Evolutionary conservation across 2,797 vertebrate genomes (phyloP).

Genomic region (Enteromius afrohamiltoni): DNA sequence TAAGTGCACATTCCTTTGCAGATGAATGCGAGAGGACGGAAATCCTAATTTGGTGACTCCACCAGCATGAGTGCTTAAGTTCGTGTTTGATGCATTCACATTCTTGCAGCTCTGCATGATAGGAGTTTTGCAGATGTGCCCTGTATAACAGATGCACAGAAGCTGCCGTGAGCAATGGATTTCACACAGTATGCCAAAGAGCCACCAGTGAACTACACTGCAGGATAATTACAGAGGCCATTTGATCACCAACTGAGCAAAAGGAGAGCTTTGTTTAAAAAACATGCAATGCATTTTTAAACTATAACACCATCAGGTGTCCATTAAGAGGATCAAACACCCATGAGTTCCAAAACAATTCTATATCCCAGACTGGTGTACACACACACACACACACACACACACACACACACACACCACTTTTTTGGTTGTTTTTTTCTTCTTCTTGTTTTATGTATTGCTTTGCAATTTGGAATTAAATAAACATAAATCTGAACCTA

Average conservation of each 20-base stretch:
- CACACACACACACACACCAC: background rate
- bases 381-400: background rate
- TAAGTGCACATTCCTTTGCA: background rate
- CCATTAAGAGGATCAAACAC: conserved; percentile 20
- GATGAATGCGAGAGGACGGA: background rate
- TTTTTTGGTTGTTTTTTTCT: background rate
- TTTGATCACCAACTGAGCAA: background rate
- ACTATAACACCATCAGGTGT: background rate
- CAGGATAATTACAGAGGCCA: background rate
- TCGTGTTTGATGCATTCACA: conserved; percentile 7
- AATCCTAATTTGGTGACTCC: background rate
- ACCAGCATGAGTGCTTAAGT: background rate
- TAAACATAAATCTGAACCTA: background rate
- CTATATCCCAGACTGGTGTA: background rate
- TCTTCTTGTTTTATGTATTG: too few relatives aligned
- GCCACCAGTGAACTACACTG: background rate
- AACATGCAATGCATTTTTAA: background rate
- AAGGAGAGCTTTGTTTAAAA: background rate
- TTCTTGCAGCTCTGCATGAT: conserved; percentile 2
- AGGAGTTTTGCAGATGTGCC: conserved; percentile 25
- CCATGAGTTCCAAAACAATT: background rate
- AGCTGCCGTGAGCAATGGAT: background rate
- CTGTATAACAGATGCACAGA: background rate
- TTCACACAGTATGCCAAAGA: background rate
- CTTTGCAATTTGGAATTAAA: conserved; percentile 6